A percentile compares a stretch with the other conserved stretches of the same genome.
phyloP scores from a whole-genome alignment of 2,797 vertebrate species.

The Chiroxiphia lanceolata region DNA sequence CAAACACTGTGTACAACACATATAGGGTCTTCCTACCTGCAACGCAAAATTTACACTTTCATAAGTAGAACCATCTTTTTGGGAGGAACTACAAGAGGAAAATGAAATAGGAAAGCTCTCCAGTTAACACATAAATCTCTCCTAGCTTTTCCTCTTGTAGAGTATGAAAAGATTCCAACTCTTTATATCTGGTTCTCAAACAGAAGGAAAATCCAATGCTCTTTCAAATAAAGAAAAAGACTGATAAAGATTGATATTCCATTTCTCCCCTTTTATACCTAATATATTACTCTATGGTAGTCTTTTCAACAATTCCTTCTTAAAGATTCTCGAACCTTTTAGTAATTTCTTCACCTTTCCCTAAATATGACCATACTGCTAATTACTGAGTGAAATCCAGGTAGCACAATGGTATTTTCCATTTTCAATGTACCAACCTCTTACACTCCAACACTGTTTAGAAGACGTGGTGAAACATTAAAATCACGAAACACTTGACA shows the following conservation, averaged over 20 bases:
- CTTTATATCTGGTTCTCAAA: neutral
- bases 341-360: neutral
- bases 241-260: neutral
- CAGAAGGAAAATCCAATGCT: neutral
- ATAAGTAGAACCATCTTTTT: neutral
- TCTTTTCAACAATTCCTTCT: neutral
- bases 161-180: neutral
- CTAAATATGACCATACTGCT: neutral
- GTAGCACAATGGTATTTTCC: neutral
- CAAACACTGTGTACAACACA: neutral
- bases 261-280: neutral
- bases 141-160: neutral
- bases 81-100: neutral
- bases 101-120: neutral
- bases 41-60: neutral
- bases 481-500: neutral
- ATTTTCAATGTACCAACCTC: neutral
- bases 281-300: neutral
- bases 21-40: neutral
- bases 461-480: neutral
- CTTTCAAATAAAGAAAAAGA: neutral
- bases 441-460: neutral
- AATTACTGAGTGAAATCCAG: neutral
- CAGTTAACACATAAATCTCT: neutral
- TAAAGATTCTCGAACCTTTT: neutral